Base-by-base conservation (phyloP, 2,888 invertebrate species). In the Drosophila sordidapex region DNA sequence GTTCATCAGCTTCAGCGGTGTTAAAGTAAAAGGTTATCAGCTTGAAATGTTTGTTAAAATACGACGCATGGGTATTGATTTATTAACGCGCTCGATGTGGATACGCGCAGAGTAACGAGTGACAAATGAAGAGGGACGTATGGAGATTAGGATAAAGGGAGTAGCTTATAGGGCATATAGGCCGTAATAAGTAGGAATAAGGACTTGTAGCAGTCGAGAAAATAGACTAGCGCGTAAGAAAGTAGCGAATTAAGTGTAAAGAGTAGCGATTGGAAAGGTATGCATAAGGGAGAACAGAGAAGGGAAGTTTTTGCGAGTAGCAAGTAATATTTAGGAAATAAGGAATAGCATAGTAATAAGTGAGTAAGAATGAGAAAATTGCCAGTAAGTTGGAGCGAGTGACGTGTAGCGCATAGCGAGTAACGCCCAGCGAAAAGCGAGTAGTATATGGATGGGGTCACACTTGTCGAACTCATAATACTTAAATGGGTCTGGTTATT, bases 11-110 rank as follows among this genome's bases (percentile, higher is more conserved):
- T 61, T 27, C 52, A 69, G n/a, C 60, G 74, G 71, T 53, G 79
- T 81, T 76, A 76, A 87, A 81, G 75, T 76, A 82, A 89, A 89
- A 86, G 85, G 85, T 89, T 89, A 89, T 87, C 87, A 87, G 86
- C 79, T 79, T 62, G 80, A 79, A 89, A 89, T 87, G 81, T 78
- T 82, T 81, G 81, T 78, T 81, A 83, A 79, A 86, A 81, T 79
- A 81, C 81, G 74, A 79, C 79, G 79, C 74, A 54, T 54, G 81
- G 72, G 82, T 87, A 87, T 87, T 87, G 87, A 87, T 87, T 87
- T 87, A 87, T 87, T 87, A 81, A 87, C 79, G 72, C 76, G 52
- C 46, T 72, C 33, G 13, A 52, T 43, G 49, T 58, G 58, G n/a
- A 36, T 33, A 65, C 54, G 54, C 40, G 40, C 36, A 31, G 53